Percentiles rank a stretch among this genome's conserved stretches.
These are phyloP conservation scores for Sebastes umbrosus DNA, from an alignment of 2,797 vertebrate species.

Conservation along the genomic window DNA sequence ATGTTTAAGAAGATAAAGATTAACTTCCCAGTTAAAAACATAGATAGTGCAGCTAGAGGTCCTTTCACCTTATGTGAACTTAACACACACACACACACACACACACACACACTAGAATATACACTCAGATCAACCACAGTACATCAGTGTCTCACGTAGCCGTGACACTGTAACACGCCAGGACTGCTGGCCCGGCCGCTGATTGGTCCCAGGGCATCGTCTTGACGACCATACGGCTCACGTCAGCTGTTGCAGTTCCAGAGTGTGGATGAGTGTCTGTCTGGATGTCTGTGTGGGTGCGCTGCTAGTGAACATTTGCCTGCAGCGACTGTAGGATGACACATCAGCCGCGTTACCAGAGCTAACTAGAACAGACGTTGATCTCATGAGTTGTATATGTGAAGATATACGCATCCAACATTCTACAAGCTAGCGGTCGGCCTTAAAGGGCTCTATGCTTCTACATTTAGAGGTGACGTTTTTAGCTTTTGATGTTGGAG, in stretches of 20 bases:
- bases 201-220: slow-evolving; percentile 45
- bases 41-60: background rate
- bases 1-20: background rate
- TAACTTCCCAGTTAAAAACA: background rate
- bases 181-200: slow-evolving; percentile 7
- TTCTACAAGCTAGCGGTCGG: background rate
- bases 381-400: background rate
- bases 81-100: background rate
- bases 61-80: background rate
- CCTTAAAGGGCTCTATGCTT: background rate
- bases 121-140: background rate
- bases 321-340: slow-evolving; percentile 23
- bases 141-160: background rate
- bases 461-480: background rate
- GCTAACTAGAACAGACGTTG: background rate
- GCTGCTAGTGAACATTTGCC: slow-evolving; percentile 3
- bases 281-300: background rate
- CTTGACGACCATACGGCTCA: slow-evolving; percentile 27
- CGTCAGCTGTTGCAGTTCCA: slow-evolving; percentile 1
- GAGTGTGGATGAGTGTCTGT: slow-evolving; percentile 9
- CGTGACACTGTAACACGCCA: background rate
- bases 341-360: background rate
- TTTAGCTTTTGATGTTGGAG: background rate
- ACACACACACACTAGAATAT: background rate
- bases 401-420: background rate